These are phyloP conservation scores for Typhlichthys eigenmanni DNA, from an alignment of 2,797 vertebrate species.

Conservation along the genomic window DNA sequence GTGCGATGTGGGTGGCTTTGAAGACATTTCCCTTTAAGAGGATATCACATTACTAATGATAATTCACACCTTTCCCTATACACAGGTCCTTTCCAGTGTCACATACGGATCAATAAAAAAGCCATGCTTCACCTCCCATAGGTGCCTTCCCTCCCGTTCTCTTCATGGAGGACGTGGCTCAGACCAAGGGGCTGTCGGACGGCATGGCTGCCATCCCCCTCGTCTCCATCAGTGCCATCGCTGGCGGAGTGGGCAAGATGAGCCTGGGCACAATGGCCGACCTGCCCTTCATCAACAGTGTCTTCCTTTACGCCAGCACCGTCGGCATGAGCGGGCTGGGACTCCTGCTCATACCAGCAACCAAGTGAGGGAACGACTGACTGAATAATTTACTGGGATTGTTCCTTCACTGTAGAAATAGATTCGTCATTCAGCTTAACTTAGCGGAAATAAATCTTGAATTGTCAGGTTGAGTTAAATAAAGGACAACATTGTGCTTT, in stretches of 20 bases:
- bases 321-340: constrained; percentile 76
- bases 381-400: neutral
- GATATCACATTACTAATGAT: neutral
- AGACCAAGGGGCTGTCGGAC: constrained; percentile 77
- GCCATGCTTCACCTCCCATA: neutral
- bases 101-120: neutral
- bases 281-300: constrained; percentile 82
- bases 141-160: constrained; percentile 85
- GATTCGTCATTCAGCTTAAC: neutral
- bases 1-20: no score
- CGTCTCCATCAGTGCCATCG: constrained; percentile 84
- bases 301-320: constrained; percentile 82
- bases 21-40: no score
- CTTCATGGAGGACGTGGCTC: constrained; percentile 87
- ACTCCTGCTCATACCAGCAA: constrained; percentile 82
- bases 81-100: constrained; percentile 1
- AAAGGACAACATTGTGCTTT: no score
- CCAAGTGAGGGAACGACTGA: constrained; percentile 57
- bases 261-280: constrained; percentile 81
- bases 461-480: no score
- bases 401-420: neutral
- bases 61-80: neutral
- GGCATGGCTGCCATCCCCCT: constrained; percentile 80
- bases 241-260: constrained; percentile 83
- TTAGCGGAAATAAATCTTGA: no score